phyloP scores from a whole-genome alignment of 2,797 vertebrate species.

The Philypnodon macrostomus region DNA sequence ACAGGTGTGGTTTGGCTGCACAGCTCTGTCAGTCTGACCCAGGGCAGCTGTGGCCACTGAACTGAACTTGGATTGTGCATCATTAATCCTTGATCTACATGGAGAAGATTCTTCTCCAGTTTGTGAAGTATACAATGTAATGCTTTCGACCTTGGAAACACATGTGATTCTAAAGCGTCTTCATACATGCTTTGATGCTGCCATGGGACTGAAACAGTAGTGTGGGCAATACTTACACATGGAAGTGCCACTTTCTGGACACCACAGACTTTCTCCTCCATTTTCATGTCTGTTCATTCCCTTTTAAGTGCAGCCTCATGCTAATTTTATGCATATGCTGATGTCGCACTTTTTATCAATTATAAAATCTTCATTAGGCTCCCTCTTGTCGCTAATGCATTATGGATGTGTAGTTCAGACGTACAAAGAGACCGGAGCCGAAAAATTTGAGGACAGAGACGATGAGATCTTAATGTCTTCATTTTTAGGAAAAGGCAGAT shows the following conservation, averaged over 20 bases:
- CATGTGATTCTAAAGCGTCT: not conserved
- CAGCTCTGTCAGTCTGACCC: no score
- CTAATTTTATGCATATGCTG: constrained; percentile 55
- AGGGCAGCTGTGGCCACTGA: no score
- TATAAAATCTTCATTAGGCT: constrained; percentile 65
- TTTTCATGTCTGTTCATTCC: constrained; percentile 18
- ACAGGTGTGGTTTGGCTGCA: no score
- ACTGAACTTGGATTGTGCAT: no score
- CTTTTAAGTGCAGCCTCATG: constrained; percentile 30
- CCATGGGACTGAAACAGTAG: constrained; percentile 5
- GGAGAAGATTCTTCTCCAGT: not conserved
- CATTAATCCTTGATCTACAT: no score
- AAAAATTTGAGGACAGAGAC: constrained; percentile 9
- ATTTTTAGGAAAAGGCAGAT: constrained; percentile 30
- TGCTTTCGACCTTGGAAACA: no score
- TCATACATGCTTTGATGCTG: constrained; percentile 3
- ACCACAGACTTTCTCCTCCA: not conserved
- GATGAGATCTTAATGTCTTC: not conserved
- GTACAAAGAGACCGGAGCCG: constrained; percentile 46
- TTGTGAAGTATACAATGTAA: not conserved
- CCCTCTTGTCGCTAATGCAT: constrained; percentile 58
- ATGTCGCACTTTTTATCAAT: constrained; percentile 60
- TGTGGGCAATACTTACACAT: constrained; percentile 1
- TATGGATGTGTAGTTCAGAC: constrained; percentile 56
- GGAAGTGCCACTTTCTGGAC: constrained; percentile 1